These are phyloP conservation scores for Chrysoperla carnea DNA, from an alignment of 1,140 invertebrate genomes.

Conservation along the genomic window DNA sequence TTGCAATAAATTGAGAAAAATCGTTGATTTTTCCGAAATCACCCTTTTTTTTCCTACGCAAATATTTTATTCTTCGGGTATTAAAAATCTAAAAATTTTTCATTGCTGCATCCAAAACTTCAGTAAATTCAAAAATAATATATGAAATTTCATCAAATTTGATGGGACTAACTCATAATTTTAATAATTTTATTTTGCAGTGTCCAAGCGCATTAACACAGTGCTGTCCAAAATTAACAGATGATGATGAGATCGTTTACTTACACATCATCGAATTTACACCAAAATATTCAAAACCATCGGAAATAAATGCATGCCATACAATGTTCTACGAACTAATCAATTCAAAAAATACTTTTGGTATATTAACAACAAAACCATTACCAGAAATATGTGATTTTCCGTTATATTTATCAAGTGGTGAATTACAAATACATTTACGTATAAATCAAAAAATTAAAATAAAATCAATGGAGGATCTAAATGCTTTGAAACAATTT, in stretches of 20 bases:
- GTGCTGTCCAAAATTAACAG: neutral
- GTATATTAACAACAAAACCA: conserved; percentile 33
- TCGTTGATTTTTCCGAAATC: no score
- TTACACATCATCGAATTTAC: conserved; percentile 16
- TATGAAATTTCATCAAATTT: no score
- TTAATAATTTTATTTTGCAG: no score
- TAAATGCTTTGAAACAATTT: conserved; percentile 22
- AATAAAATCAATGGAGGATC: no score
- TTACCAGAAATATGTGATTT: conserved; percentile 47
- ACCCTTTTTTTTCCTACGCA: no score
- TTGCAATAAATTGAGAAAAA: no score
- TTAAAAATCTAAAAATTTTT: no score
- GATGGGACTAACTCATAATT: no score
- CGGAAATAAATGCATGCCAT: neutral
- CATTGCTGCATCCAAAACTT: no score
- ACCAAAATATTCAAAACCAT: conserved; percentile 9
- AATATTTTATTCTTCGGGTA: no score
- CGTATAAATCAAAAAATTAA: conserved; percentile 22
- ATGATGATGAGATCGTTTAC: conserved; percentile 7
- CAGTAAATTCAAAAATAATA: no score
- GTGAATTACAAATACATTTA: conserved; percentile 52
- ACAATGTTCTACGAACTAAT: conserved; percentile 1
- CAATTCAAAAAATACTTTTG: conserved; percentile 22
- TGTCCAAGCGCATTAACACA: no score
- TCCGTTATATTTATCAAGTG: conserved; percentile 70